Base-by-base conservation (phyloP, 2,797 vertebrate species). In the Notolabrus celidotus region DNA sequence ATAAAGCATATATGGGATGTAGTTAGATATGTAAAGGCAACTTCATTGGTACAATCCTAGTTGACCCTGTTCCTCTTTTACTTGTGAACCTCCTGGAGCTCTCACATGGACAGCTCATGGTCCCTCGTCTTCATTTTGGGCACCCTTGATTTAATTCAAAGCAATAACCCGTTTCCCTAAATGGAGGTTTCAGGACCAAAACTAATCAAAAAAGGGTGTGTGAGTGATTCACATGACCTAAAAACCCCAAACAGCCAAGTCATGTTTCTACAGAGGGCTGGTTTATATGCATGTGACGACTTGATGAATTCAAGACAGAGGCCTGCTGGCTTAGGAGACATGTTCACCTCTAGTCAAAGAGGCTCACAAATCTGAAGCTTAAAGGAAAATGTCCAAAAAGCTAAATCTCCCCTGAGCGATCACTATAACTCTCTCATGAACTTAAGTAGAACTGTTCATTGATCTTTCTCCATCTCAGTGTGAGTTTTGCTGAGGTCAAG, bases 401-500 rank as follows among this genome's bases (percentile, higher is more conserved):
- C 14, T 10, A 2, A 62, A 16, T 10, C 29, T 11, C 36, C 42
- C 47, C 22, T 15, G 19, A 60, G 61, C 39, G 43, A 23, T 64
- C 42, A 29, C 43, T 58, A n/a, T 59, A 58, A 55, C 51, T 43
- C 14, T 2, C 11, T 38, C 51, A 49, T 62, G 20, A 62, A 36
- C 27, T 38, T 10, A 50, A 64, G 51, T 34, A n/a, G 45, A 56
- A 52, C 9, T 10, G 63, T 80, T 62, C 66, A 79, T 83, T 82
- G 71, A 86, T 85, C 46, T 58, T 71, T 64, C 70, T 78, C 55
- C 74, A 39, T 77, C 58, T 47, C 41, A 5, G 60, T 38, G 2
- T 23, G 39, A 54, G 83, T 70, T 71, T 62, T 39, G 15, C 82
- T 3, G 73, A 79, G 70, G 71, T 84, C 64, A 64, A 54, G 70